phyloP scores from a whole-genome alignment of 2,113 vertebrate genomes.

The Cavia porcellus region DNA sequence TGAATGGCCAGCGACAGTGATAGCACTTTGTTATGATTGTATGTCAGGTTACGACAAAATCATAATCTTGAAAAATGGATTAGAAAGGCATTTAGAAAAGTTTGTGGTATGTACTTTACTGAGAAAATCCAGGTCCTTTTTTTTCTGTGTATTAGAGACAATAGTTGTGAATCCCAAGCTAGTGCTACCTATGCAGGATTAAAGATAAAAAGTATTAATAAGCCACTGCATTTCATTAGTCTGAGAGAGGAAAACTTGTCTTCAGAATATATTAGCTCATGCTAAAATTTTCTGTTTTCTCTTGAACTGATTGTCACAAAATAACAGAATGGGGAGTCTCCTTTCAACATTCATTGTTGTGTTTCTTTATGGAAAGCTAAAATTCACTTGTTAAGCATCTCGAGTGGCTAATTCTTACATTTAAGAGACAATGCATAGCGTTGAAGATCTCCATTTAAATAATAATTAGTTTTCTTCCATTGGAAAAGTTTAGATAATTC shows the following conservation, averaged over 20 bases:
- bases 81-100: background rate
- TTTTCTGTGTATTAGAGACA: constrained; percentile 2
- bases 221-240: background rate
- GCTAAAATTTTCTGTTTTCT: background rate
- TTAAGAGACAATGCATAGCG: background rate
- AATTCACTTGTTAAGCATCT: background rate
- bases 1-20: background rate
- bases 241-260: background rate
- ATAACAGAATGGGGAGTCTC: background rate
- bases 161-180: background rate
- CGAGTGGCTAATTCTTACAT: background rate
- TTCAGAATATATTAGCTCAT: background rate
- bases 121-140: background rate
- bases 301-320: background rate
- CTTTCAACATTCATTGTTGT: background rate
- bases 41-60: background rate
- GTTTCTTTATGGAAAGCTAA: background rate
- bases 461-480: background rate
- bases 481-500: background rate
- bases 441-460: background rate
- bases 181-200: background rate
- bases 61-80: background rate
- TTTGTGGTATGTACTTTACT: background rate
- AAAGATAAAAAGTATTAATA: background rate
- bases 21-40: background rate